phyloP scores from a whole-genome alignment of 1,140 invertebrate species.

The Marisa cornuarietis region DNA sequence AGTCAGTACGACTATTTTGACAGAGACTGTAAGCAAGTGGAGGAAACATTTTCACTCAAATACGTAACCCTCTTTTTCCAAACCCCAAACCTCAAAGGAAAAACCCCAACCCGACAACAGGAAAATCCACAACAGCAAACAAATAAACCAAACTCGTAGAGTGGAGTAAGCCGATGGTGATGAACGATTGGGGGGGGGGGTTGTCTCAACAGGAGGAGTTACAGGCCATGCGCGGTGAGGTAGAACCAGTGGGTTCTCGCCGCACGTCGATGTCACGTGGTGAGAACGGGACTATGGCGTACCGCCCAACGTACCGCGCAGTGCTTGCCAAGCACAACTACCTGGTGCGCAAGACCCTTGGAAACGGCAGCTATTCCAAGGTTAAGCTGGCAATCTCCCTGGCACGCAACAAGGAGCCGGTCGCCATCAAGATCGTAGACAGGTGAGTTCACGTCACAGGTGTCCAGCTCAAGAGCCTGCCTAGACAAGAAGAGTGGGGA shows the following conservation, averaged over 20 bases:
- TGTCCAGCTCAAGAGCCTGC: too few species aligned
- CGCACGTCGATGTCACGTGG: slow-evolving; percentile 39
- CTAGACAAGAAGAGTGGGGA: too few species aligned
- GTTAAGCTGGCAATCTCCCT: slow-evolving; percentile 59
- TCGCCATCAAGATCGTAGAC: slow-evolving; percentile 92
- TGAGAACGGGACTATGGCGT: slow-evolving; percentile 49
- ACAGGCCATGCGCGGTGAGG: slow-evolving; percentile 55
- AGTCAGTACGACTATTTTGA: too few species aligned
- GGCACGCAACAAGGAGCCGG: slow-evolving; percentile 54
- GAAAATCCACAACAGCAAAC: too few species aligned
- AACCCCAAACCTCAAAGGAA: too few species aligned
- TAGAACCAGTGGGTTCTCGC: slow-evolving; percentile 39
- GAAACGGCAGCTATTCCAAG: slow-evolving; percentile 63
- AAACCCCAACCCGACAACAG: too few species aligned
- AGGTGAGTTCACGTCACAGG: slow-evolving; percentile 51
- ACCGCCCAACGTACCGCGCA: slow-evolving; percentile 58
- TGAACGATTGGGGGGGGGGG: too few species aligned
- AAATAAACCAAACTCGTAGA: too few species aligned
- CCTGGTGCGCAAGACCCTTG: slow-evolving; percentile 55
- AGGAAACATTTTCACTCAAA: too few species aligned
- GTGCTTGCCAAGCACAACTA: slow-evolving; percentile 55
- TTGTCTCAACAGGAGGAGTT: slow-evolving; percentile 43
- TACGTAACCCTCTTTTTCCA: too few species aligned
- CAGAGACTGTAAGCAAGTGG: too few species aligned
- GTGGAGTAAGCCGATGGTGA: too few species aligned